phyloP scores from a whole-genome alignment of 2,113 vertebrate genomes.

The Aegypius monachus region DNA sequence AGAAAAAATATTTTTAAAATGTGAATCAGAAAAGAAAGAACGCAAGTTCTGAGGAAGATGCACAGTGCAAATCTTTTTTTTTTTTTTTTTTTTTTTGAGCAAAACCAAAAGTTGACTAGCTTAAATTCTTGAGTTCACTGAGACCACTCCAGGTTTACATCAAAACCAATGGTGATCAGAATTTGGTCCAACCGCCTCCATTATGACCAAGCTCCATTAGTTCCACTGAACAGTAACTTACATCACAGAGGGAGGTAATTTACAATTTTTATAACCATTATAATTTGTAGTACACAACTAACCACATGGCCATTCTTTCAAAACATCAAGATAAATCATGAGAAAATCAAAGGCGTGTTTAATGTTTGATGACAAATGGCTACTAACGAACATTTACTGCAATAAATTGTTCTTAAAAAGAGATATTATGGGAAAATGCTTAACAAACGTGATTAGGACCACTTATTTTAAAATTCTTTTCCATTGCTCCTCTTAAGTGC shows the following conservation, averaged over 20 bases:
- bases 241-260: background rate
- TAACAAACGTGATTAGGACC: constrained; percentile 5
- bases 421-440: background rate
- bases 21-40: background rate
- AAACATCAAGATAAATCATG: constrained; percentile 30
- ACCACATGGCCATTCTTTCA: constrained; percentile 11
- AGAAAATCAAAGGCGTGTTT: background rate
- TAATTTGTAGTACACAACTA: constrained; percentile 12
- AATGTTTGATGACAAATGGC: constrained; percentile 28
- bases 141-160: background rate
- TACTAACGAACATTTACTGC: background rate
- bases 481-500: background rate
- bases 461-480: background rate
- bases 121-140: background rate
- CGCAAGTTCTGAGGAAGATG: background rate
- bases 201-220: background rate
- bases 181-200: background rate
- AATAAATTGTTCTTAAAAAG: constrained; percentile 5
- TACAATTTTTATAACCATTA: constrained; percentile 24
- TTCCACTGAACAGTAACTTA: background rate
- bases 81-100: background rate
- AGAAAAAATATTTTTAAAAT: background rate
- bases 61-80: fast-evolving
- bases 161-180: background rate
- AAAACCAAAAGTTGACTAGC: background rate